phyloP scores from a whole-genome alignment of 2,113 vertebrate species.

The Leptobrachium leishanense region DNA sequence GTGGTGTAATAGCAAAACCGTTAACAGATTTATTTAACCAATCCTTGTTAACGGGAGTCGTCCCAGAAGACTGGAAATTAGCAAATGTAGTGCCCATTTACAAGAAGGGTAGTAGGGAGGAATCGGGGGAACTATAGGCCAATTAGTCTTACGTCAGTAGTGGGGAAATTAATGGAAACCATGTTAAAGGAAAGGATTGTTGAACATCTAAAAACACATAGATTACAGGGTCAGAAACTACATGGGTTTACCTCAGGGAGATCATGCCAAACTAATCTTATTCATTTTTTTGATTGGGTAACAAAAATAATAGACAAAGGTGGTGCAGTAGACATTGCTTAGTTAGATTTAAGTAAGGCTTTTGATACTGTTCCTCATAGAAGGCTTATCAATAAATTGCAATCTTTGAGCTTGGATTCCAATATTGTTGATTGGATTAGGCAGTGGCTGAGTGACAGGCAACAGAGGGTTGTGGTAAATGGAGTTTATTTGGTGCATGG shows the following conservation, averaged over 20 bases:
- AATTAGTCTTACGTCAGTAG: background rate
- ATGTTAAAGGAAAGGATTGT: background rate
- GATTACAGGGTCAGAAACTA: background rate
- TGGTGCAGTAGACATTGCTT: background rate
- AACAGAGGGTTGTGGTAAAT: background rate
- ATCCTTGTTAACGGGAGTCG: background rate
- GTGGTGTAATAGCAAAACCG: background rate
- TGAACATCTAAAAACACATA: background rate
- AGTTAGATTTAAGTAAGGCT: background rate
- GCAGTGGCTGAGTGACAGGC: background rate
- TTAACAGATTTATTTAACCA: too few relatives aligned
- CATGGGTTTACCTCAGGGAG: background rate
- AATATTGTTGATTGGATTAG: background rate
- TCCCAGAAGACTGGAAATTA: background rate
- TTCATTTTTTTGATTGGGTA: slow-evolving; percentile 5
- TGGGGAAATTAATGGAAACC: background rate
- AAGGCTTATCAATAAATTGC: background rate
- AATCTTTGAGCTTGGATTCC: background rate
- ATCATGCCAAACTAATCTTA: slow-evolving; percentile 7
- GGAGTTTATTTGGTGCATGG: background rate
- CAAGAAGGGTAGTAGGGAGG: background rate
- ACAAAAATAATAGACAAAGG: background rate
- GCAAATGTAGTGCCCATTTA: background rate
- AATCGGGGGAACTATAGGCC: background rate
- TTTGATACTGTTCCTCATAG: background rate